A percentile compares a stretch with the other conserved stretches of the same genome.
phyloP scores from a whole-genome alignment of 2,888 invertebrate species.

The Pollenia angustigena region DNA sequence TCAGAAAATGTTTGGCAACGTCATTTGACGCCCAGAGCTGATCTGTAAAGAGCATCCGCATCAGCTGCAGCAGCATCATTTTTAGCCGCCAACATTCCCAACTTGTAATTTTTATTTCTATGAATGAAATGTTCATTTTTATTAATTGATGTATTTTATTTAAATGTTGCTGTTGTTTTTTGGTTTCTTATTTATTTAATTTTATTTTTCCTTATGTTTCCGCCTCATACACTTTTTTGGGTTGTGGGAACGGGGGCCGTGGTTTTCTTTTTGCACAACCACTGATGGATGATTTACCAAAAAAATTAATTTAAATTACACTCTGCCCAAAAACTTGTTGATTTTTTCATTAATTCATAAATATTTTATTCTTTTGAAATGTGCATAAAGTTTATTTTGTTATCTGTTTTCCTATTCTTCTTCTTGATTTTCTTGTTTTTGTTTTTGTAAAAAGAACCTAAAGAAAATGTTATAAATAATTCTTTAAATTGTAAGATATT shows the following conservation, averaged over 20 bases:
- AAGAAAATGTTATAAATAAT: conserved; percentile 44
- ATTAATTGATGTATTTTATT: conserved; percentile 71
- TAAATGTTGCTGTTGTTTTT: conserved; percentile 39
- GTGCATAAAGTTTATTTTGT: background rate
- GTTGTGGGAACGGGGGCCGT: background rate
- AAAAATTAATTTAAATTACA: conserved; percentile 53
- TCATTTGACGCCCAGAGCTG: conserved; percentile 12
- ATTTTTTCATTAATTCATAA: conserved; percentile 81
- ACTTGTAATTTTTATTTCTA: conserved; percentile 44
- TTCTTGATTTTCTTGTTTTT: background rate
- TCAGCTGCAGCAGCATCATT: conserved; percentile 13
- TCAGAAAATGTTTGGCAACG: background rate
- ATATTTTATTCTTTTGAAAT: conserved; percentile 70
- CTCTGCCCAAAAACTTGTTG: conserved; percentile 76
- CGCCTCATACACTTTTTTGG: conserved; percentile 4
- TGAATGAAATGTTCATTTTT: conserved; percentile 68
- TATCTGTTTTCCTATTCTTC: background rate
- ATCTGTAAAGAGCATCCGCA: conserved; percentile 10
- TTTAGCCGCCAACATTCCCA: conserved; percentile 35
- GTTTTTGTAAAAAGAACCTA: background rate
- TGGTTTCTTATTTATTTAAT: conserved; percentile 3
- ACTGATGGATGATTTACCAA: conserved; percentile 69
- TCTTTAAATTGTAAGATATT: conserved; percentile 14
- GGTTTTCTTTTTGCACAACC: conserved; percentile 52
- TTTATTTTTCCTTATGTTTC: conserved; percentile 29